Evolutionary conservation across 2,797 vertebrate genomes (phyloP).

Genomic region (Sarcoramphus papa): DNA sequence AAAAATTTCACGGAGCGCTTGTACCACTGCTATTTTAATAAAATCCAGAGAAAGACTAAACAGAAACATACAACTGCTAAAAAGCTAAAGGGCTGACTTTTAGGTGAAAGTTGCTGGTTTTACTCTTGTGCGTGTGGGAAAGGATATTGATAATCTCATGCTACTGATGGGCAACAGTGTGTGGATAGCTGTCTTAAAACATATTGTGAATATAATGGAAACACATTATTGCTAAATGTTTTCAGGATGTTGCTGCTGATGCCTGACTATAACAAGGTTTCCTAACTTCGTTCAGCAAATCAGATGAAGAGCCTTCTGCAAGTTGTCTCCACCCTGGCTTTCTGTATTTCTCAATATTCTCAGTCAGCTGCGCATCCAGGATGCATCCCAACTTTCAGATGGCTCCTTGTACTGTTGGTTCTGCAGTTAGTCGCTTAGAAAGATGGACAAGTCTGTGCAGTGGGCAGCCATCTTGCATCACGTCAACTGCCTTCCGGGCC

Average conservation of each 20-base stretch:
- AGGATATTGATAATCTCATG: neutral
- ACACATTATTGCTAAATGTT: neutral
- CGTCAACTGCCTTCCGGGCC: rapidly evolving
- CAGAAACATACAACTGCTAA: neutral
- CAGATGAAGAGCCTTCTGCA: neutral
- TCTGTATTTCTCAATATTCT: neutral
- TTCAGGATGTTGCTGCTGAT: neutral
- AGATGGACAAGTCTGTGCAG: neutral
- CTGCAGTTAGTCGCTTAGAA: neutral
- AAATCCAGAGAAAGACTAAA: neutral
- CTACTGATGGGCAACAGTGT: neutral
- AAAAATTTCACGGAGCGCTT: neutral
- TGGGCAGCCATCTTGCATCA: neutral
- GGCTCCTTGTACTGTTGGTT: neutral
- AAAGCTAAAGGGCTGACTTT: neutral
- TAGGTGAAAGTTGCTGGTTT: neutral
- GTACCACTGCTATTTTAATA: neutral
- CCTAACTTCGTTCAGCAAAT: neutral
- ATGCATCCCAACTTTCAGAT: neutral
- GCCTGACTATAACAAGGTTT: neutral
- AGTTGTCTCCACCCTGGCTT: neutral
- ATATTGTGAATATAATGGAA: neutral
- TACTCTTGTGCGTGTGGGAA: neutral
- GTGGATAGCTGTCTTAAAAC: neutral
- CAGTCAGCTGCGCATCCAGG: neutral